A percentile compares a stretch with the other conserved stretches of the same genome.
Conservation (phyloP, 2,888 invertebrate species). For the Strigamia crassipes region DNA sequence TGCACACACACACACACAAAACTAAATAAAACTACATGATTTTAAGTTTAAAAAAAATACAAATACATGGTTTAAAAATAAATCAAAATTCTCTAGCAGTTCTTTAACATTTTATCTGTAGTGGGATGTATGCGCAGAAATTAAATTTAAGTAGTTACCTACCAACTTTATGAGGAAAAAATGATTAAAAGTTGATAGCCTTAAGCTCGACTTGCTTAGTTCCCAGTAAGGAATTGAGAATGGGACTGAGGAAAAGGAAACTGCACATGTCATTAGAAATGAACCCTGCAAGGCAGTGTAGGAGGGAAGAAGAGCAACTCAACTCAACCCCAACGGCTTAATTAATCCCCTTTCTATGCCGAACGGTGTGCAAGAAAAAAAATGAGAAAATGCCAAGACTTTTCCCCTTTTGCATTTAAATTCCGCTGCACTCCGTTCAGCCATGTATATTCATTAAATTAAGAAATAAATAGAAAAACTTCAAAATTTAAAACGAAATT, state of each 20-base stretch:
- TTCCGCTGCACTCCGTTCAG: not conserved
- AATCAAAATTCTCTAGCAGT: not conserved
- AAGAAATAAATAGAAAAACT: not conserved
- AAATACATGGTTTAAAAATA: not conserved
- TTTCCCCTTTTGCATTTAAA: conserved; percentile 33
- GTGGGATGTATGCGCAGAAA: conserved; percentile 1
- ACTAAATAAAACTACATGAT: no score
- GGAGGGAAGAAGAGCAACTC: conserved; percentile 13
- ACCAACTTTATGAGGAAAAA: conserved; percentile 7
- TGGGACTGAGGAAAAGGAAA: conserved; percentile 14
- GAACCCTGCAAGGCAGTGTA: conserved; percentile 33
- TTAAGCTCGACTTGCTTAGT: not conserved
- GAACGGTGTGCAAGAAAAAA: conserved; percentile 14
- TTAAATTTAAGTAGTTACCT: conserved; percentile 25
- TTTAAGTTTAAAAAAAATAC: no score
- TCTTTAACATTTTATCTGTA: not conserved
- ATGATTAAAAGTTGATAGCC: conserved; percentile 35
- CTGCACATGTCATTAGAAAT: conserved; percentile 40
- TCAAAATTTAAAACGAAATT: not conserved
- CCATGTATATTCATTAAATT: not conserved
- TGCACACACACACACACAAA: no score
- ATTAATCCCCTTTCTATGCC: conserved; percentile 40
- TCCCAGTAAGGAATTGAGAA: conserved; percentile 7
- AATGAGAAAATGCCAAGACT: conserved; percentile 35
- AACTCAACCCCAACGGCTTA: conserved; percentile 42